Evolutionary conservation across 30 jellyfish, hydroid and myxozoan genomes (phyloP).

Genomic region (Hydractinia echinata): DNA sequence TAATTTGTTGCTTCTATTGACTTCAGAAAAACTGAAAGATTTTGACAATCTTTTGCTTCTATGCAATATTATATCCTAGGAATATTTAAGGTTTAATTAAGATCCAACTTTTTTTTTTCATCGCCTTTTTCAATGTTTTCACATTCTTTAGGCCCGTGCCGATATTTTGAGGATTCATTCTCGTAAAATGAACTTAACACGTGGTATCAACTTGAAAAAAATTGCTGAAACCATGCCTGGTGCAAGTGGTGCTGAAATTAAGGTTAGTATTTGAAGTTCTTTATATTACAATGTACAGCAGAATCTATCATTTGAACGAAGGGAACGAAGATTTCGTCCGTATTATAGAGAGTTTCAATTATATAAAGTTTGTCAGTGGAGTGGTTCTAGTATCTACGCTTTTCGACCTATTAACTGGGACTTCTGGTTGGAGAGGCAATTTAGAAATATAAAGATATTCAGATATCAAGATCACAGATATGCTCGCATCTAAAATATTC

Average conservation of each 20-base stretch:
- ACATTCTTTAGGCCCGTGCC: conserved; percentile 69
- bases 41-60: neutral
- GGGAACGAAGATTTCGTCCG: neutral
- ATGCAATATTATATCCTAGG: neutral
- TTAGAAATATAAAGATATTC: no score
- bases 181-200: conserved; percentile 92
- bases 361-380: neutral
- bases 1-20: no score
- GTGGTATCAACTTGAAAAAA: conserved; percentile 88
- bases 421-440: no score
- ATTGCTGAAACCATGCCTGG: conserved; percentile 99
- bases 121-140: neutral
- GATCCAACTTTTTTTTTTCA: neutral
- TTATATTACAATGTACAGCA: neutral
- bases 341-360: neutral
- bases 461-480: no score
- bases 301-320: neutral
- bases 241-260: conserved; percentile 99
- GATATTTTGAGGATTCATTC: conserved; percentile 97
- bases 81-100: neutral
- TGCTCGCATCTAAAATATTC: no score
- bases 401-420: no score
- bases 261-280: conserved; percentile 38
- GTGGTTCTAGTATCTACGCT: neutral
- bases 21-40: no score